Base-by-base conservation (phyloP, 2,113 vertebrate genomes). In the Pelmatolapia mariae region DNA sequence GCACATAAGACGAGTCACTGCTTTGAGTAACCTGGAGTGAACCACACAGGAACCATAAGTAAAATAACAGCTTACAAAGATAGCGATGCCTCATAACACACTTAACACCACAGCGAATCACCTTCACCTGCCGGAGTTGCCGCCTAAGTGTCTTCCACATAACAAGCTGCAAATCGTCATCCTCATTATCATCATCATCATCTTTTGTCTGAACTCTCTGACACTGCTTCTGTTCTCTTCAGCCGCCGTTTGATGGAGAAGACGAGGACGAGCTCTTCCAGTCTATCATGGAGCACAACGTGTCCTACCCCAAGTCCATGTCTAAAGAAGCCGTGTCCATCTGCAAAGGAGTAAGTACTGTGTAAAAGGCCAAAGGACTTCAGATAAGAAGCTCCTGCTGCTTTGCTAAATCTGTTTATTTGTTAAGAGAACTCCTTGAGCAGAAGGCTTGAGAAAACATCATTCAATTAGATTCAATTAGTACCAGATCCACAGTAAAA, bases 231-330 rank as follows among this genome's bases (percentile, higher is more conserved):
- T 85, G 47, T 86, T 33, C 40, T 76, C 50, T 19, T 80, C 92
- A 99, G 98, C 98, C 98, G 33, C 99, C 99, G 0, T 99, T 99
- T 89, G 99, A 99, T 7, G 99, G 99, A 1, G 99, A 99, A 89
- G 99, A 99, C 0, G 99, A 99, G 85, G 99, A 99, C 0, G 99
- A 99, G 81, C 97, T 99, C 76, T 99, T 99, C 93, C 98, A 99
- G 95, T 99, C 98, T 47, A 99, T 99, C 91, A 99, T 99, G 99
- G 99, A 99, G 90, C 99, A 99, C 92, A 99, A 99, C 0, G 98
- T 99, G 81, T 99, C 98, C 80, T 99, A 99, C 88, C 98, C 99
- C 26, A 99, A 99, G 91, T 98, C 98, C 6, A 95, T 99, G 97
- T 98, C 99, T 79, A 99, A 99, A 95, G 99, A 99, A 95, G 98